Evolutionary conservation across 1,140 invertebrate species (phyloP).

Genomic region (Drosophila nigromelanica): DNA sequence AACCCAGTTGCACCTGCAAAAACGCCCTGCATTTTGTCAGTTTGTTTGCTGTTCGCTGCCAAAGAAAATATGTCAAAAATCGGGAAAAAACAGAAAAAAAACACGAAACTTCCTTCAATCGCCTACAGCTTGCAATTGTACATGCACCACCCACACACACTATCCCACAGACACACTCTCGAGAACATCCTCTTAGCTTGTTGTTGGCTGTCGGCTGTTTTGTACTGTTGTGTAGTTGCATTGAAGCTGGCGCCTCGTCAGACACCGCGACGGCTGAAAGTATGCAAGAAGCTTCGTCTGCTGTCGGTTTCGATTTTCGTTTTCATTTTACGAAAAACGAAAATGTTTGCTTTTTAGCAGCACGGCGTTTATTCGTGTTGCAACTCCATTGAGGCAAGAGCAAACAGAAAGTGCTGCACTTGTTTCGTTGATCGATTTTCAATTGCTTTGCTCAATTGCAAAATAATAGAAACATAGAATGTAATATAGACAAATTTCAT

Average conservation of each 20-base stretch:
- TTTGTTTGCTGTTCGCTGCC: constrained; percentile 62
- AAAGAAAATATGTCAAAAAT: constrained; percentile 82
- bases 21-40: constrained; percentile 68
- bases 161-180: constrained; percentile 5
- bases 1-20: constrained; percentile 76
- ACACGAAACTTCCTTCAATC: constrained; percentile 64
- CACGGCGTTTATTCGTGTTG: constrained; percentile 7
- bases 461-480: not conserved
- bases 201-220: not conserved
- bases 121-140: constrained; percentile 53
- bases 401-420: constrained; percentile 29
- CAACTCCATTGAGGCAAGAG: constrained; percentile 1
- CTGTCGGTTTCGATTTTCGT: constrained; percentile 57
- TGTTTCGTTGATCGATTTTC: constrained; percentile 11
- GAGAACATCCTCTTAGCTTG: constrained; percentile 43
- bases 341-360: constrained; percentile 47
- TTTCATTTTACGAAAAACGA: constrained; percentile 40
- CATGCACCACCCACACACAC: constrained; percentile 2
- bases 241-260: constrained; percentile 58
- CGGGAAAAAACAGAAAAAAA: constrained; percentile 45
- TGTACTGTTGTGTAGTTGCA: constrained; percentile 26
- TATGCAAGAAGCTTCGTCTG: constrained; percentile 60
- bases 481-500: not conserved
- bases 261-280: constrained; percentile 56
- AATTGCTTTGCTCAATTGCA: constrained; percentile 19